phyloP scores from a whole-genome alignment of 2,113 vertebrate species.

The Elanoides forficatus region DNA sequence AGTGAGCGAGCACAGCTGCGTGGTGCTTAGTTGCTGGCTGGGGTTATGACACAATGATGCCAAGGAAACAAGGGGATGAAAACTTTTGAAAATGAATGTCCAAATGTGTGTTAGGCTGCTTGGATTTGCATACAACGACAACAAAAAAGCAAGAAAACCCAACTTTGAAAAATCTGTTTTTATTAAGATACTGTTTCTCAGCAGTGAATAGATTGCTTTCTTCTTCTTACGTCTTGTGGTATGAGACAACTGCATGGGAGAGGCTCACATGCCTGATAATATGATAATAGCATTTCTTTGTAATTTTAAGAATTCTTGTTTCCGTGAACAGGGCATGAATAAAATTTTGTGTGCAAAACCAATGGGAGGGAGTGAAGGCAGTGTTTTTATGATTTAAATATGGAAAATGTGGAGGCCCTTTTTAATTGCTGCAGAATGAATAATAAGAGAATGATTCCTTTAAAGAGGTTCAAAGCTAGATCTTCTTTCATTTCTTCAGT shows the following conservation, averaged over 20 bases:
- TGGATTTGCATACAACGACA: background rate
- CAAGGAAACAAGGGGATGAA: background rate
- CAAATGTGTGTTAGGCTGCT: background rate
- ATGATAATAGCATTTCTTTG: background rate
- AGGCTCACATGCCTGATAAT: background rate
- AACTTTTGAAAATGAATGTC: background rate
- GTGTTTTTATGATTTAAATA: background rate
- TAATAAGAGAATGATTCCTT: background rate
- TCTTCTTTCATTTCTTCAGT: background rate
- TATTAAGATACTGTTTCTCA: slow-evolving; percentile 3
- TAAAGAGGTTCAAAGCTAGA: background rate
- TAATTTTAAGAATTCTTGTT: background rate
- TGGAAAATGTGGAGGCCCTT: background rate
- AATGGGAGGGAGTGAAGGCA: background rate
- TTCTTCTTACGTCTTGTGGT: background rate
- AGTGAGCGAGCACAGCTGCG: too few relatives aligned
- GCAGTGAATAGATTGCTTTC: background rate
- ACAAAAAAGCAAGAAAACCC: background rate
- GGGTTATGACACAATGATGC: background rate
- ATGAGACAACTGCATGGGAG: background rate
- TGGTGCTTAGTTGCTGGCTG: too few relatives aligned
- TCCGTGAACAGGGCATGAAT: background rate
- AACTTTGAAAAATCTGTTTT: slow-evolving; percentile 21
- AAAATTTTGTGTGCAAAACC: background rate
- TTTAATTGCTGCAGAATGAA: background rate